A percentile compares a stretch with the other conserved stretches of the same genome.
Evolutionary conservation across 2,888 invertebrate genomes (phyloP).

Genomic region (Lycaena phlaeas): DNA sequence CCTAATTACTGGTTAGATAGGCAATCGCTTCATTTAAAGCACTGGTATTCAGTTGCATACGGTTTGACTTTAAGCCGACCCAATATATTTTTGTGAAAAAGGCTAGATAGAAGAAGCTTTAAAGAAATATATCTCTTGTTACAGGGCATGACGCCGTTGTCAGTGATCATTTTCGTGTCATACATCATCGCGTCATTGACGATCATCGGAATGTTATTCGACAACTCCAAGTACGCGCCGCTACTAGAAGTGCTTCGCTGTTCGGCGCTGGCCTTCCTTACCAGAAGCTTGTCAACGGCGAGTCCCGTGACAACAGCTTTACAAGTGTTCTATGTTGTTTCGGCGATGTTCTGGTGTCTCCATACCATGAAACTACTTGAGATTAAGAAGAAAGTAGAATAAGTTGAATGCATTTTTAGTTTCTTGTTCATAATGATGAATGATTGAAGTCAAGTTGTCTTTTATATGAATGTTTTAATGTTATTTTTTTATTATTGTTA

Average conservation of each 20-base stretch:
- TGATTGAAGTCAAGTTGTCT: neutral
- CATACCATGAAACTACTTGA: conserved; percentile 73
- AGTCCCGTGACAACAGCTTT: conserved; percentile 51
- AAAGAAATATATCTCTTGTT: conserved; percentile 15
- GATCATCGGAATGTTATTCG: conserved; percentile 81
- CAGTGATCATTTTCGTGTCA: conserved; percentile 70
- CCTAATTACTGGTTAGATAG: too few relatives aligned
- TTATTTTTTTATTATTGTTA: neutral
- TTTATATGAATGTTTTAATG: neutral
- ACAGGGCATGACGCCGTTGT: conserved; percentile 75
- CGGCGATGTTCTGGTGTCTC: conserved; percentile 77
- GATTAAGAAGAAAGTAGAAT: conserved; percentile 44
- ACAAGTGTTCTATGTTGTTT: conserved; percentile 73
- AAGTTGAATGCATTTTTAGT: conserved; percentile 7
- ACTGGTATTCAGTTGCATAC: too few relatives aligned
- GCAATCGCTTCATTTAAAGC: too few relatives aligned
- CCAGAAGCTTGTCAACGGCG: conserved; percentile 48
- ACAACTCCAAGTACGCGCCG: conserved; percentile 75
- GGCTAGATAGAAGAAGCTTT: too few relatives aligned
- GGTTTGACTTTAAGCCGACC: too few relatives aligned
- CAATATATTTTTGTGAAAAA: too few relatives aligned
- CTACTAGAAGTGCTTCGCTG: conserved; percentile 78
- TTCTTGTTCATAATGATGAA: neutral
- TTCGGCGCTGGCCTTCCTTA: conserved; percentile 69
- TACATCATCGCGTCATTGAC: conserved; percentile 80